Conservation (phyloP, 2,888 invertebrate genomes). For the Chouioia cunea region DNA sequence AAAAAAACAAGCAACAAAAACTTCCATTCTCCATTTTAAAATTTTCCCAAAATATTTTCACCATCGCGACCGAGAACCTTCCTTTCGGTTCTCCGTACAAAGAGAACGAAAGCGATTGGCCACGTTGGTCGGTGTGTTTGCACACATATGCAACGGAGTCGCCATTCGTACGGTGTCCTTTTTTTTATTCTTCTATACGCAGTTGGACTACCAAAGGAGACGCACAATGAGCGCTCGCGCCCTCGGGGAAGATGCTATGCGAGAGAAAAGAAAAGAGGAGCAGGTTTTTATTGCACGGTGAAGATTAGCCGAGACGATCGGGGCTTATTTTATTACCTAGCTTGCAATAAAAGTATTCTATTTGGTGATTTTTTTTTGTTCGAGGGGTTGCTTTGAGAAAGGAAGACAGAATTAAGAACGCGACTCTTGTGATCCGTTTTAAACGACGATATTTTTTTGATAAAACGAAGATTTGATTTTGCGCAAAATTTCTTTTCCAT, state of each 20-base stretch:
- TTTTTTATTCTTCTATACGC: neutral
- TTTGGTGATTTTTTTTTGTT: slow-evolving; percentile 61
- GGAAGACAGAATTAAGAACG: neutral
- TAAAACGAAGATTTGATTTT: neutral
- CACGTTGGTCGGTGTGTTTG: slow-evolving; percentile 22
- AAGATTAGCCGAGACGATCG: slow-evolving; percentile 63
- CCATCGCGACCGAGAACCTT: neutral
- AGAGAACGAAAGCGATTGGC: slow-evolving; percentile 27
- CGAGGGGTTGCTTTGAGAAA: slow-evolving; percentile 52
- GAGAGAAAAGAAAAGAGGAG: slow-evolving; percentile 11
- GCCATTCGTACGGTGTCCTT: slow-evolving; percentile 42
- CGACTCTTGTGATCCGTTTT: neutral
- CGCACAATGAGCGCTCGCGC: slow-evolving; percentile 7
- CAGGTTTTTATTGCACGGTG: slow-evolving; percentile 59
- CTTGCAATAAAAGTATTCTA: slow-evolving; percentile 63
- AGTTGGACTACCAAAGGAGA: neutral
- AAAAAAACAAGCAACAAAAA: too few relatives aligned
- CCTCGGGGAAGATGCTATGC: neutral
- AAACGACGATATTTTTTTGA: neutral
- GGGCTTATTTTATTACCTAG: slow-evolving; percentile 60
- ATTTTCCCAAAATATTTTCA: slow-evolving; percentile 2
- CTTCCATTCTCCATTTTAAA: neutral
- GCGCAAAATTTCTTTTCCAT: neutral
- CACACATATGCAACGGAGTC: neutral
- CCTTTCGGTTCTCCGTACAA: neutral